Percentiles rank a stretch among this genome's conserved stretches.
Conservation (phyloP, 2,888 invertebrate genomes). For the Deilephila porcellus region DNA sequence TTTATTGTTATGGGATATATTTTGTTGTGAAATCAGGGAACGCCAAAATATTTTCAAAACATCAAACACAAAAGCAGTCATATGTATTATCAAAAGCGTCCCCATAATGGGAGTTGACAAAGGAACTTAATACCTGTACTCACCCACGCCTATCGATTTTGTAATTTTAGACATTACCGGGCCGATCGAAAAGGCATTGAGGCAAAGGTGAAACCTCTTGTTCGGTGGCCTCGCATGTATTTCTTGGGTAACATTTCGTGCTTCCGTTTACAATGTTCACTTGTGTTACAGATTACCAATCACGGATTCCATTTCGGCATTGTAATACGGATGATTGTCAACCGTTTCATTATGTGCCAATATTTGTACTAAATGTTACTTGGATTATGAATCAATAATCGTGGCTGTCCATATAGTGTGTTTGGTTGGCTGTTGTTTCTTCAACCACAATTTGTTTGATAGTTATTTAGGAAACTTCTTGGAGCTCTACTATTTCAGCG, state of each 20-base stretch:
- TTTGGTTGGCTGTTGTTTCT: too few relatives aligned
- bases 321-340: too few relatives aligned
- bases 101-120: not conserved
- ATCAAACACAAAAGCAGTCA: not conserved
- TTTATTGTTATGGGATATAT: too few relatives aligned
- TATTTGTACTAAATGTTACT: too few relatives aligned
- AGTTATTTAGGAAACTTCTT: too few relatives aligned
- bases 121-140: not conserved
- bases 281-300: slow-evolving; percentile 38
- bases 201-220: slow-evolving; percentile 69
- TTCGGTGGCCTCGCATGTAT: slow-evolving; percentile 68
- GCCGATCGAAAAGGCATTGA: slow-evolving; percentile 54
- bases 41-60: not conserved
- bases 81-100: not conserved
- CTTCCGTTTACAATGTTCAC: slow-evolving; percentile 66
- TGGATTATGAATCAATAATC: too few relatives aligned
- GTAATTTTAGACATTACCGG: slow-evolving; percentile 50
- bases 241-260: slow-evolving; percentile 72
- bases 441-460: too few relatives aligned
- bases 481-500: too few relatives aligned
- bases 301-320: slow-evolving; percentile 23
- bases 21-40: too few relatives aligned
- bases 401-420: too few relatives aligned
- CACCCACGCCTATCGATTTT: slow-evolving; percentile 43
- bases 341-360: too few relatives aligned